Base-by-base conservation (phyloP, 2,113 vertebrate genomes). In the Andinoacara biseriatus region DNA sequence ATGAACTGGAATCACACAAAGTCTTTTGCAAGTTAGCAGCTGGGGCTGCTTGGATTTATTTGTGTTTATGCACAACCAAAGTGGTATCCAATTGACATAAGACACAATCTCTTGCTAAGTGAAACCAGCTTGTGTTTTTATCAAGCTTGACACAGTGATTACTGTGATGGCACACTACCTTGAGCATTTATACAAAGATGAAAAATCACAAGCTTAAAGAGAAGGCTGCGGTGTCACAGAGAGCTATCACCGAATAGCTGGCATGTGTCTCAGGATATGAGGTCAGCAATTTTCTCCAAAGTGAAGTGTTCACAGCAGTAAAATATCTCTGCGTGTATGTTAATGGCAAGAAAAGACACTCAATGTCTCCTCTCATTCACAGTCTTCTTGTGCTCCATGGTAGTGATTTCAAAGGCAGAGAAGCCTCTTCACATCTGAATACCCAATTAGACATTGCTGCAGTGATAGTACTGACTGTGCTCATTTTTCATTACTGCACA, bases 351-450 rank as follows among this genome's bases (percentile, higher is more conserved):
- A 75, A 54, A 22, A 74, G 54, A 26, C 35, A 10, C 60, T 77
- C 11, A 0, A 1, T 58, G 24, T 38, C n/a, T 74, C 58, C 67
- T 72, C 6, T 58, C 35, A 52, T 87, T 90, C 87, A 81, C 8
- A 43, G 13, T 40, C 76, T 74, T 81, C 63, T 29, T 65, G 46
- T 59, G 17, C 72, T 69, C 35, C 26, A 20, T 17, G 22, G 76
- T 29, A 65, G 60, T 33, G 52, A 56, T 72, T 46, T 82, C 43
- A 80, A 89, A 80, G 15, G 61, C 60, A 69, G 86, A 4, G 10
- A 86, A 80, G 20, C 52, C 57, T 89, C 56, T 77, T 92, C 58
- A 43, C 22, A 60, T 88, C 49, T 84, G 79, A 89, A 90, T 69
- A 58, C 29, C 59, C 52, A 89, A 78, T 89, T 87, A 89, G 78